A percentile compares a stretch with the other conserved stretches of the same genome.
Evolutionary conservation across 2,113 vertebrate species (phyloP).

Genomic region (Tonatia bakeri): DNA sequence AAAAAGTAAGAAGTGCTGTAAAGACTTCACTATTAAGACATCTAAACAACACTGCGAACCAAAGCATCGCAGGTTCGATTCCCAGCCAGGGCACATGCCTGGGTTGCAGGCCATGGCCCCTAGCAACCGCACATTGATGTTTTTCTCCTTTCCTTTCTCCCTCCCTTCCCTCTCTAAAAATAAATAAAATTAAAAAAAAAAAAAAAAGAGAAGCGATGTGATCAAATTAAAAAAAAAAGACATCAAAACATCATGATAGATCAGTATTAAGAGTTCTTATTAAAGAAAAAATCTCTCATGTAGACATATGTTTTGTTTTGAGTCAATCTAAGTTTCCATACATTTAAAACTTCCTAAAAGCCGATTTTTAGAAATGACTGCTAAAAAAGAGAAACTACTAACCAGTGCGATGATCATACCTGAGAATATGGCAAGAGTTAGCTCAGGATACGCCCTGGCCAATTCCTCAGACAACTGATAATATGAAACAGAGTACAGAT

Average conservation of each 20-base stretch:
- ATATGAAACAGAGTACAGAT: slow-evolving; percentile 96
- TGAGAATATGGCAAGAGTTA: slow-evolving; percentile 97
- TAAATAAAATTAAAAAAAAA: too few species aligned
- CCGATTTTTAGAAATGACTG: neutral
- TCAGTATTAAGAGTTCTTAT: neutral
- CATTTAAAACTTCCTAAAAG: neutral
- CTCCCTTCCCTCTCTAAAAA: too few species aligned
- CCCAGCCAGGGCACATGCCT: too few species aligned
- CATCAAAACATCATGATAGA: neutral
- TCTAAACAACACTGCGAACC: too few species aligned
- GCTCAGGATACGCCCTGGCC: slow-evolving; percentile 95
- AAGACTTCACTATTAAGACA: neutral
- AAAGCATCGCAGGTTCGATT: too few species aligned
- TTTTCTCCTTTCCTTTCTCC: too few species aligned
- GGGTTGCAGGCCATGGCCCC: too few species aligned
- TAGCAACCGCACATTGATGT: too few species aligned
- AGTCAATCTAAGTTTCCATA: neutral
- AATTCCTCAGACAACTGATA: slow-evolving; percentile 98
- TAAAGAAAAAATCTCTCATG: neutral
- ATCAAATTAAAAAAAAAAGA: too few species aligned
- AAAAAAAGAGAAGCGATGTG: too few species aligned
- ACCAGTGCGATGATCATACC: slow-evolving; percentile 78
- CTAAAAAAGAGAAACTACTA: neutral
- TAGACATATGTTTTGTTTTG: neutral
- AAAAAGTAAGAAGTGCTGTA: neutral